Evolutionary conservation across 1,140 invertebrate species (phyloP).

Genomic region (Ericerus pela): DNA sequence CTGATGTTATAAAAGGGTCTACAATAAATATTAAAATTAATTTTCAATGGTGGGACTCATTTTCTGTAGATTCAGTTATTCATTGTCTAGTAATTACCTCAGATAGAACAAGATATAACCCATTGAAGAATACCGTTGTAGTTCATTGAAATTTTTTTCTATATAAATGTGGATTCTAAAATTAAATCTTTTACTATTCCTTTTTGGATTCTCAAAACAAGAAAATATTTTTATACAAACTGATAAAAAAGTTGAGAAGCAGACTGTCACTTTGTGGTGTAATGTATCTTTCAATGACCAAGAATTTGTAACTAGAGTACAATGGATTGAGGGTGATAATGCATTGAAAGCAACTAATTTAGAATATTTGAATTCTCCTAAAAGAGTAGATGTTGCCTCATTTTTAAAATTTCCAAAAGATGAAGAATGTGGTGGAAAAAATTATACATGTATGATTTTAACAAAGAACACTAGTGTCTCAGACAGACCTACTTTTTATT

Average conservation of each 20-base stretch:
- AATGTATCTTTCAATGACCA: conserved; percentile 6
- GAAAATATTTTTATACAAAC: not conserved
- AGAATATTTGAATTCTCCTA: not conserved
- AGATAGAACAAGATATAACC: no score
- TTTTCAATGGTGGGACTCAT: no score
- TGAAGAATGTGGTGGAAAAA: not conserved
- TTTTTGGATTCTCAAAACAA: no score
- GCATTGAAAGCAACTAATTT: not conserved
- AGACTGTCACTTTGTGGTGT: conserved; percentile 5
- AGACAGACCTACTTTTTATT: not conserved
- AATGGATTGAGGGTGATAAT: conserved; percentile 1
- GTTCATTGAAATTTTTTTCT: no score
- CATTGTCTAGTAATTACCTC: no score
- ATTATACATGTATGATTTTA: not conserved
- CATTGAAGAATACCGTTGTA: no score
- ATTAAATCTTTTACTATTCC: no score
- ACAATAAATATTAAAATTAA: no score
- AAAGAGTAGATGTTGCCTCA: conserved; percentile 3
- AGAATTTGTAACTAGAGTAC: not conserved
- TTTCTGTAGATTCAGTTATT: no score
- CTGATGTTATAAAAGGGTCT: no score
- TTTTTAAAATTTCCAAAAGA: conserved; percentile 2
- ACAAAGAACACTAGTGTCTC: not conserved
- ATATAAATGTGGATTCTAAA: no score
- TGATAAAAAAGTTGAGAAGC: conserved; percentile 3